Conservation (phyloP, 2,113 vertebrate genomes). For the Emydocephalus ijimae region DNA sequence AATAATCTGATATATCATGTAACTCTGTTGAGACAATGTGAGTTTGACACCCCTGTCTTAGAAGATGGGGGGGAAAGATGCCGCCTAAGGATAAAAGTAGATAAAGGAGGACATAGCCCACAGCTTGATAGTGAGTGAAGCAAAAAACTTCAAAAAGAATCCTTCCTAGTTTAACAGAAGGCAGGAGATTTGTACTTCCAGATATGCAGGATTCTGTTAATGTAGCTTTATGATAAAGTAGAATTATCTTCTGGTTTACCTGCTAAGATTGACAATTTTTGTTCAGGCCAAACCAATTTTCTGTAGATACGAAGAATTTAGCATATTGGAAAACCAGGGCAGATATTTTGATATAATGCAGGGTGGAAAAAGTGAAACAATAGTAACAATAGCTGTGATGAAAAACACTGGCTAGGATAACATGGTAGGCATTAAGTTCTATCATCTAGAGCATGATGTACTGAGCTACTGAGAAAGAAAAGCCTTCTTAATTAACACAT, state of each 20-base stretch:
- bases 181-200: neutral
- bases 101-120: no score
- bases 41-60: no score
- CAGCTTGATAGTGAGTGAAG: no score
- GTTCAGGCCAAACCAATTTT: neutral
- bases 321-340: neutral
- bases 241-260: neutral
- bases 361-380: neutral
- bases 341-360: neutral
- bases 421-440: neutral
- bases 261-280: neutral
- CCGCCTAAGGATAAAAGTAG: no score
- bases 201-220: neutral
- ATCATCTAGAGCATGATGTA: slow-evolving; percentile 5
- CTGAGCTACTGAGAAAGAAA: neutral
- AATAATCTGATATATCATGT: no score
- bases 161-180: neutral
- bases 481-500: slow-evolving; percentile 10
- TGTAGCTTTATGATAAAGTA: neutral
- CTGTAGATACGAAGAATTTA: neutral
- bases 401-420: neutral
- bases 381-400: neutral
- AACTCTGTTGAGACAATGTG: no score
- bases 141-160: neutral
- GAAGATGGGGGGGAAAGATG: no score